Evolutionary conservation across 1,140 invertebrate species (phyloP), one percentile per base, ranked within the genome.

Genomic region (Sminthurides bifidus): DNA sequence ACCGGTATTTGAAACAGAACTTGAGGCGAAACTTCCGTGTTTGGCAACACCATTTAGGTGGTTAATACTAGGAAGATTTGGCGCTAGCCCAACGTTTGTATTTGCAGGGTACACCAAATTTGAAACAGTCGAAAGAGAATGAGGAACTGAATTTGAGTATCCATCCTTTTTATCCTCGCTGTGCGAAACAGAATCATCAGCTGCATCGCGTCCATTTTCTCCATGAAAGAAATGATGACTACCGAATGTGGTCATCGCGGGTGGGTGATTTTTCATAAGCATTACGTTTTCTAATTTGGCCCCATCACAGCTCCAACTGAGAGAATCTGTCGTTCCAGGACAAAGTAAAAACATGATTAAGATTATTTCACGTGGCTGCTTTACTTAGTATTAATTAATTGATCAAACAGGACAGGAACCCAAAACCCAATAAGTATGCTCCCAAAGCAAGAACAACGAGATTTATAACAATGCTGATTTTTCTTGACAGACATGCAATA

Each of bases 281-380:
- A 59, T 10, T 2, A 53, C 54, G 52, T 63, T 60, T 49, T 59
- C 61, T 35, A 37, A 51, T 49, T 58, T 58, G 17, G 55, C 29
- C 30, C 58, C 59, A 49, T 60, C 62, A 45, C 55, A 56, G 29
- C 51, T 58, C 59, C 62, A 60, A 38, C 15, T 60, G 17, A 41
- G 50, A 21, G 44, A 50, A 51, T 61, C 59, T 61, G 51, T 23
- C 45, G 12, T 10, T 43, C 17, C 12, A 19, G 21, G 19, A 8
- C 12, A 43, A 26, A 48, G 30, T 30, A 15, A 26, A 27, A 4
- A 48, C 8, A 27, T 27, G 15, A 27, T 8, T 30, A 5, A 8
- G 15, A 26, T 48, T 19, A 23, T 26, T 8, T 43, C 17, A 43
- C 17, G 12, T 17, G 17, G 17, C 12, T 17, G 12, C 33, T 37